Conservation (phyloP, 2,888 invertebrate genomes). For the Apotomis turbidana region DNA sequence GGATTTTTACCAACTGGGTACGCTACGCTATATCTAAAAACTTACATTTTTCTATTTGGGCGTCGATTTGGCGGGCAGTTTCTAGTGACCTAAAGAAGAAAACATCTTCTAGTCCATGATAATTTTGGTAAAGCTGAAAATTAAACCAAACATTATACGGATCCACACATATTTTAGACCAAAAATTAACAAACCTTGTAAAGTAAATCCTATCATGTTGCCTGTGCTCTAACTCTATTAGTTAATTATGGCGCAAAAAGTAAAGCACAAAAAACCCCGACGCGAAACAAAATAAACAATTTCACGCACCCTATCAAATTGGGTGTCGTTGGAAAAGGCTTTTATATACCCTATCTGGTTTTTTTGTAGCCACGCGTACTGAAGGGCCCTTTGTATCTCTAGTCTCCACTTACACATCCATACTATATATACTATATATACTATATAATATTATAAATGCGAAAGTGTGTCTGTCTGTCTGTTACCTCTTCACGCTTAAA, state of each 20-base stretch:
- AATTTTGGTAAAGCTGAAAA: no score
- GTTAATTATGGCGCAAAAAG: constrained; percentile 38
- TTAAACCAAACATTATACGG: no score
- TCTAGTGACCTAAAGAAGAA: no score
- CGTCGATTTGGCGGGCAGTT: no score
- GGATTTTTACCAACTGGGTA: no score
- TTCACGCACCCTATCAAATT: constrained; percentile 38
- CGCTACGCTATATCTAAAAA: no score
- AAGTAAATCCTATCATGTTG: neutral
- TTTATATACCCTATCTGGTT: constrained; percentile 26
- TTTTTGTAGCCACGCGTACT: constrained; percentile 21
- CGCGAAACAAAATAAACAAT: constrained; percentile 39
- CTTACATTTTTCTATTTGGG: no score
- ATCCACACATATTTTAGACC: neutral
- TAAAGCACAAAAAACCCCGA: constrained; percentile 30
- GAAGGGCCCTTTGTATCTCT: neutral
- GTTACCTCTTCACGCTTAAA: no score
- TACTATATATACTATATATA: no score
- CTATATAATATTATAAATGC: no score
- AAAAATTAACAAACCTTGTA: neutral
- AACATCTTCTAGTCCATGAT: no score
- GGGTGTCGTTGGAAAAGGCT: constrained; percentile 30
- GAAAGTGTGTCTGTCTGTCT: no score
- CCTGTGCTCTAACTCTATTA: constrained; percentile 32
- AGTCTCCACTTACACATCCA: neutral